Base-by-base conservation (phyloP, 2,113 vertebrate genomes). In the Amblyopsis rosae region DNA sequence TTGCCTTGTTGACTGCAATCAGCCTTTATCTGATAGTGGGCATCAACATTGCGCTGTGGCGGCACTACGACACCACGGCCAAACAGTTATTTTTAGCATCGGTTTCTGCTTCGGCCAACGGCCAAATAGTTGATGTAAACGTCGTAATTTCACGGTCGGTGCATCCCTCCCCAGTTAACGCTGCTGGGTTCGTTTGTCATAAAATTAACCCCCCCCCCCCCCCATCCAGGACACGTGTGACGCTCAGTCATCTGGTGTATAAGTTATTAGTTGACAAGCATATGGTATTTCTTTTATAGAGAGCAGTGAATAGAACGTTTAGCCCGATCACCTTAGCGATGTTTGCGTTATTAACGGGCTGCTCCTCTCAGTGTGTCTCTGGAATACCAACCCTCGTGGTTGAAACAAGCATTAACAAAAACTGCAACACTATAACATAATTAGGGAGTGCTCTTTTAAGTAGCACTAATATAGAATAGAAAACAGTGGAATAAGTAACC, bases 231-330 rank as follows among this genome's bases (percentile, higher is more conserved):
- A 83, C 67, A 17, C 57, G 19, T n/a, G n/a, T 19, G 74, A 69
- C 56, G 72, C 50, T 26, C 53, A 4, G 7, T 41, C 4, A 8
- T 41, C 35, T 41, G 35, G 70, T 79, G 62, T 82, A 62, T 75
- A 75, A 79, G 66, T 81, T 17, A 82, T 80, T 82, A 87, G 85
- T 61, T 55, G 51, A 56, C 62, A 32, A 81, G 75, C 86, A 81
- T 10, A 71, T 88, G 87, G 86, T 88, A 90, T 88, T 88, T 91
- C 26, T 91, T 91, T 66, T 90, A 90, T 83, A 75, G 59, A 62
- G 74, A 69, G 72, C 46, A 85, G 82, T 49, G 63, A 65, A 63
- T 87, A 86, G 82, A 83, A 77, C 75, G 75, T 81, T 71, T 35
- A 81, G 78, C 75, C 70, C 61, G 73, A 69, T 57, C 70, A 78